Conservation (phyloP, 1,140 invertebrate genomes). For the Tribolium castaneum region DNA sequence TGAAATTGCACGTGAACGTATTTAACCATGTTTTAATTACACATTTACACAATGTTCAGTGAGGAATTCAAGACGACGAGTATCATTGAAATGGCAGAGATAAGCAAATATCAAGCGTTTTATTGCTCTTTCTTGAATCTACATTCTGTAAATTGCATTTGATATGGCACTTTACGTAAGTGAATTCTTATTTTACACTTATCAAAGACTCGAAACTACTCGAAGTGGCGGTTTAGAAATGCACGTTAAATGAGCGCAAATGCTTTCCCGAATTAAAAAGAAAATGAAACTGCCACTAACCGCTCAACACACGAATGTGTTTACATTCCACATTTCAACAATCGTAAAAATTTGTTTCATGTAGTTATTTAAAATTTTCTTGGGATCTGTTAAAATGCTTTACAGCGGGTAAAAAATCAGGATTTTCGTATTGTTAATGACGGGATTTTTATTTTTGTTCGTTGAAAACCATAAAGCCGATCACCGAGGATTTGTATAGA, state of each 20-base stretch:
- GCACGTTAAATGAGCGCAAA: background rate
- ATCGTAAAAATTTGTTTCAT: too few species aligned
- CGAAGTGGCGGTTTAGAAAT: background rate
- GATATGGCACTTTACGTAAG: background rate
- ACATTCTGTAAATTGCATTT: slow-evolving; percentile 1
- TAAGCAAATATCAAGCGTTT: slow-evolving; percentile 25
- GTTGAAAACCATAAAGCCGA: too few species aligned
- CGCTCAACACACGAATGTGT: too few species aligned
- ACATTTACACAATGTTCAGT: background rate
- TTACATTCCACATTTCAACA: too few species aligned
- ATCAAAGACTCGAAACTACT: background rate
- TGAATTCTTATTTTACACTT: background rate
- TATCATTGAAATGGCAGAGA: slow-evolving; percentile 8
- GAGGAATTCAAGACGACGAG: slow-evolving; percentile 16
- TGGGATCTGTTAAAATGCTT: too few species aligned
- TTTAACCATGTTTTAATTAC: slow-evolving; percentile 27
- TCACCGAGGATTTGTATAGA: too few species aligned
- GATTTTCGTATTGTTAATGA: too few species aligned
- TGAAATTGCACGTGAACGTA: slow-evolving; percentile 1
- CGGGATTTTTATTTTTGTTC: too few species aligned
- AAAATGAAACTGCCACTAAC: too few species aligned
- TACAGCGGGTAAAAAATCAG: too few species aligned
- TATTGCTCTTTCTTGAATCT: background rate
- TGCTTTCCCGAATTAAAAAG: background rate
- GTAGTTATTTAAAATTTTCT: too few species aligned